Conservation (phyloP, 2,888 invertebrate species). For the Malthinus flaveolus region DNA sequence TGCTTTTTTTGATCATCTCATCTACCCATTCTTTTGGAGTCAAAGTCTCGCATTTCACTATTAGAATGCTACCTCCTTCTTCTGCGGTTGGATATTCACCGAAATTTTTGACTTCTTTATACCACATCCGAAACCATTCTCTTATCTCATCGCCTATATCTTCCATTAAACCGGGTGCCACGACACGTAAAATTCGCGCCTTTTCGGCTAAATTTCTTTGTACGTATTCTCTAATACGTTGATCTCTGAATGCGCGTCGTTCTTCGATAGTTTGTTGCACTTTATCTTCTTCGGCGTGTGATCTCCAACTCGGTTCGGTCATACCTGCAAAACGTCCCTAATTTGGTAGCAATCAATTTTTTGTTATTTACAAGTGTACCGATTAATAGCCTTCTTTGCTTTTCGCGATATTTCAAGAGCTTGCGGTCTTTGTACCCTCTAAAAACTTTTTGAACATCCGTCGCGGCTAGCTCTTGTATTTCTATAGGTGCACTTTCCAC, state of each 20-base stretch:
- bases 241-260: slow-evolving; percentile 56
- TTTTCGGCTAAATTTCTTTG: slow-evolving; percentile 58
- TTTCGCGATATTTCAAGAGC: slow-evolving; percentile 52
- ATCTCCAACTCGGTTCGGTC: slow-evolving; percentile 58
- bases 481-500: slow-evolving; percentile 10
- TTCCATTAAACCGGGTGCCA: slow-evolving; percentile 67
- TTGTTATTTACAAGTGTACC: slow-evolving; percentile 26
- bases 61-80: slow-evolving; percentile 68
- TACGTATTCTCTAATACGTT: slow-evolving; percentile 56
- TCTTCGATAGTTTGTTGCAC: slow-evolving; percentile 56
- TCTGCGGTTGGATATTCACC: slow-evolving; percentile 74
- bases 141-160: slow-evolving; percentile 76
- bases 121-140: slow-evolving; percentile 74
- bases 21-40: slow-evolving; percentile 63
- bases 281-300: slow-evolving; percentile 55
- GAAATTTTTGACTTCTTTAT: slow-evolving; percentile 60
- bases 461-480: slow-evolving; percentile 41
- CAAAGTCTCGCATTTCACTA: slow-evolving; percentile 63
- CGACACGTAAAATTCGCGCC: slow-evolving; percentile 56
- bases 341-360: not conserved
- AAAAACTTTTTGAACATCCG: slow-evolving; percentile 53
- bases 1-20: slow-evolving; percentile 44
- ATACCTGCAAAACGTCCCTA: slow-evolving; percentile 50
- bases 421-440: slow-evolving; percentile 56
- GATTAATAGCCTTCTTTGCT: slow-evolving; percentile 56